Evolutionary conservation across 2,888 invertebrate genomes (phyloP), one percentile per base, ranked within the genome.

Genomic region (Hydriomena furcata): DNA sequence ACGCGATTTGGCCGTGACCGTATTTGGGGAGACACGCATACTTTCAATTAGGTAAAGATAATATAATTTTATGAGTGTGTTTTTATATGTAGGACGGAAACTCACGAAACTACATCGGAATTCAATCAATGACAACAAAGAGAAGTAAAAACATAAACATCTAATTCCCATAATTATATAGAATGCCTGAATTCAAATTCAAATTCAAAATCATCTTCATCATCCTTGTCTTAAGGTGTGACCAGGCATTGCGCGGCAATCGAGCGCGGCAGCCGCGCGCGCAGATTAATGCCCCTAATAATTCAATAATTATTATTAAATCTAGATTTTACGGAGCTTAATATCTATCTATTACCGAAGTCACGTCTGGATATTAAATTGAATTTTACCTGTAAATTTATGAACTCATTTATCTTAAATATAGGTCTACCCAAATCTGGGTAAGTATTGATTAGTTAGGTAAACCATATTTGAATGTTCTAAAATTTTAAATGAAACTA

Each of bases 361-460:
- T 46, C 43, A 52, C 40, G 48, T 42, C 25, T 38, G 8, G 17
- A 11, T 11, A 12, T 44, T 49, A 34, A 45, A 52, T 49, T 35
- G 53, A 57, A 55, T 55, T 54, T 28, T 42, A 46, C 60, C 49
- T 21, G 28, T 53, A 5, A 55, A 58, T 55, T 62, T 38, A 53
- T 67, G 65, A 67, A 66, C 65, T 55, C 63, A 60, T 52, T 66
- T 53, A 63, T 63, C 56, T 46, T 52, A 43, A 20, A 27, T 43
- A 41, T 17, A 28, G 60, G 61, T 63, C 68, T 67, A 67, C 55
- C 61, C 58, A 62, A 65, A 68, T n/a, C n/a, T n/a, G n/a, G n/a
- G n/a, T n/a, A n/a, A n/a, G n/a, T n/a, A n/a, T n/a, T n/a, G n/a
- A n/a, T n/a, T n/a, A n/a, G n/a, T n/a, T n/a, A n/a, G n/a, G n/a